Base-by-base conservation (phyloP, 2,888 invertebrate species). In the Acrobasis repandana region DNA sequence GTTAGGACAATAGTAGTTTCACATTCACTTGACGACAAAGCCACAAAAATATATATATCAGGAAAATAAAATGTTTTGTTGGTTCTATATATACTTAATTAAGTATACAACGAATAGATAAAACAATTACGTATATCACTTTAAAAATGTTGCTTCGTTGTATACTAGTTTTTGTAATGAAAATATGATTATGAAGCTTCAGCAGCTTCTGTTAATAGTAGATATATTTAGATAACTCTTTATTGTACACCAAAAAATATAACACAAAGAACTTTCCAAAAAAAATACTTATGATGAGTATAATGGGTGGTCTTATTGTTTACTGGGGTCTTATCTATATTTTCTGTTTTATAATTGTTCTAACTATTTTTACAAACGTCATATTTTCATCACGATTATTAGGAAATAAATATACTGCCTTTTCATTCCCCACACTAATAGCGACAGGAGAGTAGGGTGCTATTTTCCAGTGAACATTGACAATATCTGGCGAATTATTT, bases 361-460 rank as follows among this genome's bases (percentile, higher is more conserved):
- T 8, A 10, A 1, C 1, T 36, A 5, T 14, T 11, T 38, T 38
- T 11, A 38, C 38, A 38, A 38, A 38, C 2, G 1, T 34, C 33
- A 60, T 63, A 75, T 74, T 77, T 77, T 68, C 74, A 69, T 67
- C 71, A 76, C 72, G 75, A 70, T 67, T 46, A 54, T 70, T 67
- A 63, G 64, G 71, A 79, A 75, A 74, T 74, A 76, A 73, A 74
- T 75, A 73, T 75, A 82, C 69, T 77, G 82, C 78, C 77, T 80
- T 67, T 65, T 78, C 82, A 87, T 86, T 86, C 77, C 77, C 82
- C 86, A 86, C 79, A 88, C 85, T 88, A 90, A 86, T 83, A 90
- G 88, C 90, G 87, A 90, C 72, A 90, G 88, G 83, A 90, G 80
- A 88, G 78, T 80, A 86, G 87, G 88, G 88, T 90, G 86, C 89